Percentiles rank a stretch among this genome's conserved stretches.
These are phyloP conservation scores for Cyclopterus lumpus DNA, from an alignment of 2,797 vertebrate genomes.

Conservation along the genomic window DNA sequence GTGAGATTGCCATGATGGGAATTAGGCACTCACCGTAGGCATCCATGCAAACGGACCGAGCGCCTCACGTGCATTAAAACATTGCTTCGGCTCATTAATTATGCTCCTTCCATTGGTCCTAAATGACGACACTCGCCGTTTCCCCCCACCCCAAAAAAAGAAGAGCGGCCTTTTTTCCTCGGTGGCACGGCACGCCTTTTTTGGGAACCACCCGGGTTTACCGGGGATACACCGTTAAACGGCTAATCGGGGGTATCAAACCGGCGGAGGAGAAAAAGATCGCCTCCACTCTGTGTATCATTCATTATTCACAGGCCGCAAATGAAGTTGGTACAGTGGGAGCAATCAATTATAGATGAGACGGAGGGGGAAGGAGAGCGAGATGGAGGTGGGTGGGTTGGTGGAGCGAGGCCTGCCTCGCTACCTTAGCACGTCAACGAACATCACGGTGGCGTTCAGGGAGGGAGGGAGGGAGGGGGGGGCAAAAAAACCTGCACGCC, in stretches of 20 bases:
- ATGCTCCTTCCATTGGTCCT: not conserved
- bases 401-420: slow-evolving; percentile 56
- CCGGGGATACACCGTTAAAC: slow-evolving; percentile 63
- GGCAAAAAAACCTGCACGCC: too few species aligned
- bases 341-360: slow-evolving; percentile 86
- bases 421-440: slow-evolving; percentile 66
- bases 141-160: not conserved
- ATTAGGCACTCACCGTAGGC: slow-evolving; percentile 47
- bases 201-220: too few species aligned
- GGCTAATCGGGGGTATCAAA: slow-evolving; percentile 78
- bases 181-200: slow-evolving; percentile 34
- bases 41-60: slow-evolving; percentile 38
- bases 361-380: slow-evolving; percentile 54
- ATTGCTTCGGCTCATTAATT: not conserved
- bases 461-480: too few species aligned
- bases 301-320: slow-evolving; percentile 84
- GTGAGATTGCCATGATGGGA: slow-evolving; percentile 46
- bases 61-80: slow-evolving; percentile 27
- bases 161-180: slow-evolving; percentile 20
- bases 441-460: slow-evolving; percentile 47
- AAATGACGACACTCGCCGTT: slow-evolving; percentile 24
- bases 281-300: slow-evolving; percentile 79
- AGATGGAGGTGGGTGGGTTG: slow-evolving; percentile 58
- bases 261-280: slow-evolving; percentile 76
- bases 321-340: slow-evolving; percentile 85